Evolutionary conservation across 2,797 vertebrate species (phyloP), one percentile per base, ranked within the genome.

Genomic region (Xerus rutilus): DNA sequence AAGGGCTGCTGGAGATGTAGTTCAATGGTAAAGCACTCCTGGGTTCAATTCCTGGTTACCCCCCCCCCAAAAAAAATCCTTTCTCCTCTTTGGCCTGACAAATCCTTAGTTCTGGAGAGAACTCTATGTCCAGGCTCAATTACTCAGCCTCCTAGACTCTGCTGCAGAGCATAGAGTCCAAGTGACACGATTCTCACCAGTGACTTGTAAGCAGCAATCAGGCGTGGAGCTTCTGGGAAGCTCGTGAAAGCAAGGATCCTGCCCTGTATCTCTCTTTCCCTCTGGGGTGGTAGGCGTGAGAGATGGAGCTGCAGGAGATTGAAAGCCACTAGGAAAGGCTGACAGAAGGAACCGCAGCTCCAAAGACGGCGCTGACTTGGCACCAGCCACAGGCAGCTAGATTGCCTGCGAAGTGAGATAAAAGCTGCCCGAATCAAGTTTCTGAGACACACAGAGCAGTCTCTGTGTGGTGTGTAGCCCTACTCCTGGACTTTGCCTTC

Each of bases 351-450:
- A 21, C 7, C 11, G 25, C 28, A 59, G 74, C 47, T 28, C 79
- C 0, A 0, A 25, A 10, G n/a, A 14, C 1, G 18, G 43, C 30
- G 9, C 9, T 5, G 2, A n/a, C n/a, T n/a, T 59, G 18, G 0
- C 28, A n/a, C 4, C 3, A 14, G 35, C 49, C 49, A 25, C 21
- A 4, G 25, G 18, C 5, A 35, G 77, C 62, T 69, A 25, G 35
- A 32, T 13, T 35, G 49, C 69, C 62, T 54, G 79, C 90, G 72
- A 62, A 70, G 52, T 65, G 62, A 72, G 45, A 32, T 30, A 18
- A 69, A 72, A 11, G 15, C 65, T 47, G 35, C n/a, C 20, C 21
- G 39, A 47, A 70, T 20, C 25, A 8, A 25, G n/a, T 21, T 57
- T 77, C 67, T 39, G 85, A 17, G 23, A 43, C 54, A 72, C 21